Conservation (phyloP, 1,140 invertebrate species). For the Meloidogyne floridensis region DNA sequence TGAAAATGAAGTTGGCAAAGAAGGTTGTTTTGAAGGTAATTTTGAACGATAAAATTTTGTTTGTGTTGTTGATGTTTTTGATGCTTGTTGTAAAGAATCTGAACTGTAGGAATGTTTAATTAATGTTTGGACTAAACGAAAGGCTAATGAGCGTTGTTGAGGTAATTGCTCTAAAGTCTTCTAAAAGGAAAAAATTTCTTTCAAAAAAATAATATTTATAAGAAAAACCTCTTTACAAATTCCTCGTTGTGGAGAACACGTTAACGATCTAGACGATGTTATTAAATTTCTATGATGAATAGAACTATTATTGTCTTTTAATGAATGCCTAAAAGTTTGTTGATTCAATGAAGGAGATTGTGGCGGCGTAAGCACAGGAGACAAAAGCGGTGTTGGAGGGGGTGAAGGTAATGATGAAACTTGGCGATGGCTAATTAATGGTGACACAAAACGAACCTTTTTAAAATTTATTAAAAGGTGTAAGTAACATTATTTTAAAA, state of each 20-base stretch:
- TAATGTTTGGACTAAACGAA: neutral
- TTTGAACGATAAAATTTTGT: neutral
- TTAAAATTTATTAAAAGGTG: too few species aligned
- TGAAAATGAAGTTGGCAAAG: conserved; percentile 5
- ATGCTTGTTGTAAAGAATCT: conserved; percentile 15
- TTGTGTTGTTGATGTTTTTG: neutral
- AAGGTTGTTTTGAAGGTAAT: neutral
- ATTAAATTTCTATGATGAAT: neutral
- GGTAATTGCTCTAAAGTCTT: neutral
- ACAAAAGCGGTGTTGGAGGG: conserved; percentile 5
- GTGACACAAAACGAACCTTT: conserved; percentile 21
- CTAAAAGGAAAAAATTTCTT: conserved; percentile 4
- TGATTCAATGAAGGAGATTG: neutral
- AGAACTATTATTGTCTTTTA: neutral
- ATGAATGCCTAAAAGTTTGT: neutral
- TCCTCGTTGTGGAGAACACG: neutral
- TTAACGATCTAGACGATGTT: neutral
- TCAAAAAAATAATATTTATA: neutral
- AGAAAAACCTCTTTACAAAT: neutral
- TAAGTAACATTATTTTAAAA: too few species aligned
- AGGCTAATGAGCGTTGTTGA: conserved; percentile 4
- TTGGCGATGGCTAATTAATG: conserved; percentile 3
- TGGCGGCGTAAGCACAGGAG: neutral
- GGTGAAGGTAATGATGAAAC: neutral
- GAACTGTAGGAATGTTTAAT: conserved; percentile 9